A percentile compares a stretch with the other conserved stretches of the same genome.
These are phyloP conservation scores for Hydrolagus colliei DNA, from an alignment of 2,797 vertebrate species.

Conservation along the genomic window DNA sequence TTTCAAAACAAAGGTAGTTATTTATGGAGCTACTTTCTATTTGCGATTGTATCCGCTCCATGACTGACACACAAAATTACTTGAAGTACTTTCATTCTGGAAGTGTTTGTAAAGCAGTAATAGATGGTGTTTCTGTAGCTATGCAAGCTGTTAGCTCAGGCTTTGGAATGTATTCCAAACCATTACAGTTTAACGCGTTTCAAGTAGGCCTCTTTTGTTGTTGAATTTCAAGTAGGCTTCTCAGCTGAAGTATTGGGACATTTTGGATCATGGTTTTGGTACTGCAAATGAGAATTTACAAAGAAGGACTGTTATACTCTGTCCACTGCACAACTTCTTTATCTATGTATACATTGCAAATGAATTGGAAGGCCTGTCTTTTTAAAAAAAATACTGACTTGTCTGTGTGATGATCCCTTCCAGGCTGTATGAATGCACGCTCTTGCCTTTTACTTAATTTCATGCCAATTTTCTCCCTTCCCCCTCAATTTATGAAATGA, in stretches of 20 bases:
- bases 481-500: neutral
- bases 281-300: neutral
- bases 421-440: neutral
- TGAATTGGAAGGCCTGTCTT: neutral
- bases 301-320: neutral
- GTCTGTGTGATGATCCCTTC: neutral
- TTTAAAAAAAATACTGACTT: neutral
- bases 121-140: neutral
- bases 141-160: neutral
- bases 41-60: neutral
- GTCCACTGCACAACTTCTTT: neutral
- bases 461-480: neutral
- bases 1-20: too few relatives aligned
- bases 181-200: neutral
- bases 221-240: neutral
- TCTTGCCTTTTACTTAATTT: neutral
- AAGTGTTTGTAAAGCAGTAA: neutral
- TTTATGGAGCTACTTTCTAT: too few relatives aligned
- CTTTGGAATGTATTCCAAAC: neutral
- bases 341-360: neutral
- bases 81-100: neutral
- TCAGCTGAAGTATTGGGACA: conserved; percentile 1
- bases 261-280: neutral
- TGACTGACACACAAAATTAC: neutral
- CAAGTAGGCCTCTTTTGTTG: too few relatives aligned